Conservation (phyloP, 2,888 invertebrate species). For the Polydrusus cervinus region DNA sequence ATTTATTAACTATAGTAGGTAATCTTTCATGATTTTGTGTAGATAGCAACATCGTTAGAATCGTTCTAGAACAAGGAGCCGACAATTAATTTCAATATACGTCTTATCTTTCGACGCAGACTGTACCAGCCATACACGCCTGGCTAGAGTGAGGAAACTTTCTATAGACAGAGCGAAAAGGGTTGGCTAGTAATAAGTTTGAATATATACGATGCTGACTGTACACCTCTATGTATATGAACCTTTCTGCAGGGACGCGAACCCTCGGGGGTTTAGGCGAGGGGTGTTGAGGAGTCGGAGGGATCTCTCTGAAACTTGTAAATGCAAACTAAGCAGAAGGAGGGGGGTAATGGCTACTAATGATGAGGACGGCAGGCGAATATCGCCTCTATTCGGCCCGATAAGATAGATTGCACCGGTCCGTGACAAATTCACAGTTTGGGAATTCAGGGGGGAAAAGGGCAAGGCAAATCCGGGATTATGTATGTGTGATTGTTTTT, state of each 20-base stretch:
- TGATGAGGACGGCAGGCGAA: constrained; percentile 69
- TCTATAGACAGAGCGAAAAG: constrained; percentile 56
- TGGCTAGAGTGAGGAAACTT: constrained; percentile 59
- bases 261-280: constrained; percentile 60
- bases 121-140: constrained; percentile 58
- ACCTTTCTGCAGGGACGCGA: constrained; percentile 67
- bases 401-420: constrained; percentile 69
- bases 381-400: constrained; percentile 68
- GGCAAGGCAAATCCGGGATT: constrained; percentile 27
- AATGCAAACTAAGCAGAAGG: constrained; percentile 72
- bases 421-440: constrained; percentile 70
- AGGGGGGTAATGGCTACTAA: constrained; percentile 69
- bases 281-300: constrained; percentile 53
- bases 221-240: constrained; percentile 73
- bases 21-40: too few relatives aligned
- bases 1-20: too few relatives aligned
- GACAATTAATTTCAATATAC: constrained; percentile 60
- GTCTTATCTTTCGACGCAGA: constrained; percentile 61
- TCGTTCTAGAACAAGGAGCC: constrained; percentile 9
- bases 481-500: constrained; percentile 45
- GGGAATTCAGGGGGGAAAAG: constrained; percentile 21
- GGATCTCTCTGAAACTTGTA: constrained; percentile 69
- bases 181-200: constrained; percentile 59
- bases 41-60: neutral
- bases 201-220: constrained; percentile 64